Conservation (phyloP, 2,113 vertebrate species). For the Rhizomys pruinosus region DNA sequence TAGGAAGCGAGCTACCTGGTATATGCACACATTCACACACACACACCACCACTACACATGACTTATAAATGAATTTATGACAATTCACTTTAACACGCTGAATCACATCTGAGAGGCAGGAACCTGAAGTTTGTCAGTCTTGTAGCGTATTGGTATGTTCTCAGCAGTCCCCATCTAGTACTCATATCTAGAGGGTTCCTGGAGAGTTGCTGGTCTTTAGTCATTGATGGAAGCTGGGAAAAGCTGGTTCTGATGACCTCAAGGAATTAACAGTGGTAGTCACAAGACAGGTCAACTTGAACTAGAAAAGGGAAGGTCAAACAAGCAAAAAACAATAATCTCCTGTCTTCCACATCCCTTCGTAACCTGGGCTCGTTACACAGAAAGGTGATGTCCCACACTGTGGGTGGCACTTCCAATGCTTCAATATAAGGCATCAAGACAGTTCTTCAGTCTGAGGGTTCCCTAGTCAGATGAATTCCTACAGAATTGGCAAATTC, state of each 20-base stretch:
- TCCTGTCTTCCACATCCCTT: not conserved
- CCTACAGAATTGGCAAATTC: not conserved
- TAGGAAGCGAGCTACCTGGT: not conserved
- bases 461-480: not conserved
- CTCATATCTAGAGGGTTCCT: not conserved
- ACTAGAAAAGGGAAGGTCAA: not conserved
- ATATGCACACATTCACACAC: too few relatives aligned
- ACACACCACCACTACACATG: too few relatives aligned
- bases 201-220: not conserved
- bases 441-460: not conserved
- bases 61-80: not conserved
- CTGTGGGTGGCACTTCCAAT: accelerated
- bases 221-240: not conserved
- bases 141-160: not conserved
- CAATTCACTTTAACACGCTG: not conserved
- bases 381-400: not conserved
- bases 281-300: not conserved
- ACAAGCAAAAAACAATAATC: too few relatives aligned
- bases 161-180: not conserved
- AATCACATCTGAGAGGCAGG: not conserved
- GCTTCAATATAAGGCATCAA: not conserved
- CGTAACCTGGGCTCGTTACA: not conserved
- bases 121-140: not conserved
- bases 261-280: not conserved
- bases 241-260: not conserved